phyloP scores from a whole-genome alignment of 2,797 vertebrate species.

The Tinamus major region DNA sequence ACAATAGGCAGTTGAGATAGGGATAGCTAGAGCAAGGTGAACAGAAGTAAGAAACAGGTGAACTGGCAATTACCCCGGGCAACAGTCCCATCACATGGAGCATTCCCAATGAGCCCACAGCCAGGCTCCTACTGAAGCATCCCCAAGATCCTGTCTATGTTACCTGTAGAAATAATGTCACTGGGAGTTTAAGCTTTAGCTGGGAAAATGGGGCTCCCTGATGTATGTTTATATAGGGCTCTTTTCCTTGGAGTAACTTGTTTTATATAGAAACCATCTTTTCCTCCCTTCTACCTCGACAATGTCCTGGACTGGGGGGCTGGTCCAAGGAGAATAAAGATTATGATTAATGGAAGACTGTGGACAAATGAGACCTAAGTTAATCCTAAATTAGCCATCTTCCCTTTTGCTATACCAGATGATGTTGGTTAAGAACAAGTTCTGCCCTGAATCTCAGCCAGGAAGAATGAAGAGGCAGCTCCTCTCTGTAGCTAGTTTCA shows the following conservation, averaged over 20 bases:
- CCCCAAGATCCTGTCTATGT: neutral
- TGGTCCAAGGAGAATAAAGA: conserved; percentile 14
- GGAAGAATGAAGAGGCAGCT: conserved; percentile 62
- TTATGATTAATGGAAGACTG: conserved; percentile 9
- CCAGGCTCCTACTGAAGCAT: neutral
- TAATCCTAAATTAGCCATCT: conserved; percentile 36
- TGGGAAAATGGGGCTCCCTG: neutral
- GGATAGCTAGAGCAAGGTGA: fast-evolving
- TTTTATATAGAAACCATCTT: neutral
- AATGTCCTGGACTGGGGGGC: neutral
- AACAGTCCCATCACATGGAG: neutral
- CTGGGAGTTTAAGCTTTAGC: neutral
- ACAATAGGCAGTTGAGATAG: neutral
- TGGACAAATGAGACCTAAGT: conserved; percentile 34
- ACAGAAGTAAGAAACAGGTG: neutral
- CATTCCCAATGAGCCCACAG: neutral
- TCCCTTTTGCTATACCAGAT: conserved; percentile 50
- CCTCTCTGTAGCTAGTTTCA: conserved; percentile 59
- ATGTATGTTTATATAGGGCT: neutral
- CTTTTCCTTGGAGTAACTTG: neutral
- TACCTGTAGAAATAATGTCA: neutral
- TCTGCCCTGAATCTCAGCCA: conserved; percentile 61
- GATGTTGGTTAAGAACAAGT: conserved; percentile 68
- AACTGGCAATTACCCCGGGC: neutral
- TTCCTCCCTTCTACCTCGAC: conserved; percentile 6